Evolutionary conservation across 2,113 vertebrate species (phyloP).

Genomic region (Campylorhamphus procurvoides): DNA sequence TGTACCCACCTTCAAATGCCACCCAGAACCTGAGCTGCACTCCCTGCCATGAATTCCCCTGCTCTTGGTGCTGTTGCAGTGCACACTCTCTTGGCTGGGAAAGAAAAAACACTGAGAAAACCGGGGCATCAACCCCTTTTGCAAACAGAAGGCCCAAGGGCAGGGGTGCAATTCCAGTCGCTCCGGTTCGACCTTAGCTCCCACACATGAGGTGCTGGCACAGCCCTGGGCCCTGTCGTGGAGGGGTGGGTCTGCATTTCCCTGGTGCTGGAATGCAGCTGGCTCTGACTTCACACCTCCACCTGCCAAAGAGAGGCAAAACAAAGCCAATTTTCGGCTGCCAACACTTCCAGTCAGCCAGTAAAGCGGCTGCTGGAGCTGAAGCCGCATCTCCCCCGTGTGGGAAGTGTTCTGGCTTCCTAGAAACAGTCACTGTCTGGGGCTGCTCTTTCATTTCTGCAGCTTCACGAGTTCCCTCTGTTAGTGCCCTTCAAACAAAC

Average conservation of each 20-base stretch:
- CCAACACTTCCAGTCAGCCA: accelerated
- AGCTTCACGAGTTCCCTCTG: background rate
- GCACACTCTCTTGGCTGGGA: accelerated
- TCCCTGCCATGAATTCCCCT: accelerated
- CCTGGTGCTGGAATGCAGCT: background rate
- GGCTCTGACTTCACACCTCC: background rate
- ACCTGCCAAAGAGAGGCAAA: background rate
- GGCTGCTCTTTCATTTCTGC: background rate
- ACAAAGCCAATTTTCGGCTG: accelerated
- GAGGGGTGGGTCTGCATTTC: background rate
- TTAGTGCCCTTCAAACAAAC: background rate
- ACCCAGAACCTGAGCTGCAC: background rate
- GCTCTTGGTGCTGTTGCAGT: background rate
- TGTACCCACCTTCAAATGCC: accelerated
- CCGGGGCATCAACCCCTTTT: background rate
- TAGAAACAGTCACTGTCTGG: background rate
- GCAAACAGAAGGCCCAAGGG: background rate
- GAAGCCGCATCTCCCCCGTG: background rate
- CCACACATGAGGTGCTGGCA: accelerated
- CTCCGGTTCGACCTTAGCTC: background rate
- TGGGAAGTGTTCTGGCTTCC: background rate
- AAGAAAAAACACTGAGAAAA: background rate
- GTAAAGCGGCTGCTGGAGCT: background rate
- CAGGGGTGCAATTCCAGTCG: background rate
- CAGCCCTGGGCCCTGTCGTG: accelerated